Evolutionary conservation across 2,888 invertebrate genomes (phyloP).

Genomic region (Cecidostiba fungosa): DNA sequence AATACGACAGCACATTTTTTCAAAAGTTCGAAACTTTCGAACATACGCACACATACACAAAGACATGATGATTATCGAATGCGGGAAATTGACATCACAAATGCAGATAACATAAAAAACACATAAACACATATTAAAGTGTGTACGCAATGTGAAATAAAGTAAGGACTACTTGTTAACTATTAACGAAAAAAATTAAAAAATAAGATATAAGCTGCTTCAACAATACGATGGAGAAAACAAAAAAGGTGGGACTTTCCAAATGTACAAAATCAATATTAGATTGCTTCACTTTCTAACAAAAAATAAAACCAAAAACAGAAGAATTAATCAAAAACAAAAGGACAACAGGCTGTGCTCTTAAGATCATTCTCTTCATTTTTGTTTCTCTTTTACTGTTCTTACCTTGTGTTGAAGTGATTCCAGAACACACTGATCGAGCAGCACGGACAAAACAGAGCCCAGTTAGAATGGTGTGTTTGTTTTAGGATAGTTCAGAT

Average conservation of each 20-base stretch:
- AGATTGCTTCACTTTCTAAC: slow-evolving; percentile 62
- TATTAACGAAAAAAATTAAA: slow-evolving; percentile 52
- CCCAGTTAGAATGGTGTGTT: slow-evolving; percentile 80
- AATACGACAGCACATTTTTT: slow-evolving; percentile 55
- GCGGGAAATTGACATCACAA: slow-evolving; percentile 62
- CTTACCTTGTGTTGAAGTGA: slow-evolving; percentile 99
- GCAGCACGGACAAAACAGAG: slow-evolving; percentile 89
- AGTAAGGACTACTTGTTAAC: slow-evolving; percentile 54
- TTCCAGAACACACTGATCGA: slow-evolving; percentile 97
- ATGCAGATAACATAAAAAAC: slow-evolving; percentile 62
- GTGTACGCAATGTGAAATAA: slow-evolving; percentile 53
- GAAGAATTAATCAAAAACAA: slow-evolving; percentile 47
- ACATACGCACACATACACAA: slow-evolving; percentile 54
- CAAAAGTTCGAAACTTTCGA: slow-evolving; percentile 46
- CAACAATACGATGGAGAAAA: slow-evolving; percentile 76
- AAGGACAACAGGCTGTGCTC: slow-evolving; percentile 65
- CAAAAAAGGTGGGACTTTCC: slow-evolving; percentile 68
- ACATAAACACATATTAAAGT: slow-evolving; percentile 49
- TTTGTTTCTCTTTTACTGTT: slow-evolving; percentile 73
- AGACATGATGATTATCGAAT: slow-evolving; percentile 59
- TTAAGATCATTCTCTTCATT: slow-evolving; percentile 62
- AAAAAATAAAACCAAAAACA: slow-evolving; percentile 53
- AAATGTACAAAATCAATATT: slow-evolving; percentile 65
- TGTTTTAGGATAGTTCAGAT: slow-evolving; percentile 63
- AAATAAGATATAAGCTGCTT: slow-evolving; percentile 78